Conservation (phyloP, 2,113 vertebrate species). For the Nipponia nippon region DNA sequence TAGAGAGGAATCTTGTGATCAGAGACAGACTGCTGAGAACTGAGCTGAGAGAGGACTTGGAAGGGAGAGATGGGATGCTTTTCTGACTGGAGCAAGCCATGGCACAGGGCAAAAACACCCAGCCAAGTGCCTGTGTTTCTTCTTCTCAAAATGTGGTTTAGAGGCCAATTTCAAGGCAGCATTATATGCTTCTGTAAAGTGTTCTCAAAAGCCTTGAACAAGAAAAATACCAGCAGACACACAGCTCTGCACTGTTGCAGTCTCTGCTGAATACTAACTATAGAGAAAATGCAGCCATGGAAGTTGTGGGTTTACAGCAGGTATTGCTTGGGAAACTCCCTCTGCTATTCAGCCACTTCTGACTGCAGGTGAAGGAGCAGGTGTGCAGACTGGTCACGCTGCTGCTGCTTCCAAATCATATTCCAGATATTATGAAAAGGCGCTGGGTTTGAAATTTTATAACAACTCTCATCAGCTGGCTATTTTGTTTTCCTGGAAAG, state of each 20-base stretch:
- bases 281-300: background rate
- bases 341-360: background rate
- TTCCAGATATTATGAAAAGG: background rate
- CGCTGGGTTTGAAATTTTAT: background rate
- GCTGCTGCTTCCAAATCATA: background rate
- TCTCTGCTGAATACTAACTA: slow-evolving; percentile 54
- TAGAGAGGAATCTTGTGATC: background rate
- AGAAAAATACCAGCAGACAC: slow-evolving; percentile 41
- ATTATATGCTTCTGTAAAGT: slow-evolving; percentile 47
- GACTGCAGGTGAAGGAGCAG: background rate
- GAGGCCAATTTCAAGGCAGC: slow-evolving; percentile 41
- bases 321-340: background rate
- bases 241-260: slow-evolving; percentile 18
- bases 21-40: background rate
- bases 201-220: slow-evolving; percentile 41
- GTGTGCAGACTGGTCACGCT: background rate
- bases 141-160: slow-evolving; percentile 26
- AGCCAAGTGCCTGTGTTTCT: slow-evolving; percentile 41
- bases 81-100: background rate
- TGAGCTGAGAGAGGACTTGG: background rate
- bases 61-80: background rate
- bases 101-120: background rate
- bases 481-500: slow-evolving; percentile 30
- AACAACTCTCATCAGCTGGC: background rate
- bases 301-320: background rate